A percentile compares a stretch with the other conserved stretches of the same genome.
Conservation (phyloP, 2,113 vertebrate genomes). For the Erythrolamprus reginae region DNA sequence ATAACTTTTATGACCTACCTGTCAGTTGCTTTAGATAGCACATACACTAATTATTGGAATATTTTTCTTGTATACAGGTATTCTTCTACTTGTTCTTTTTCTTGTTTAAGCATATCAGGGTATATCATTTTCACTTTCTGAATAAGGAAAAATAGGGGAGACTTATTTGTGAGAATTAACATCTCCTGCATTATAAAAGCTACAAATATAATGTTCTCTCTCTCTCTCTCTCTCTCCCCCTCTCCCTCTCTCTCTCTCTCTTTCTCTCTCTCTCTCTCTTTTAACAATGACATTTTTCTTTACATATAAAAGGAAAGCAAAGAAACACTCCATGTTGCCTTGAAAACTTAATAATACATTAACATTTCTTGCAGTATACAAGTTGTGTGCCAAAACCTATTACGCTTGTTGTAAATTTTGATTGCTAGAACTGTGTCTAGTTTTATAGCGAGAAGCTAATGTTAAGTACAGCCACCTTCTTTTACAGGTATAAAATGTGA, state of each 20-base stretch:
- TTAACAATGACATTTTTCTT: slow-evolving; percentile 34
- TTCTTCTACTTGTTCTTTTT: slow-evolving; percentile 31
- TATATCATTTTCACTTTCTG: slow-evolving; percentile 71
- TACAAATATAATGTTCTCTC: slow-evolving; percentile 26
- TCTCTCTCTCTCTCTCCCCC: not conserved
- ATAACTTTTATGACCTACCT: slow-evolving; percentile 72
- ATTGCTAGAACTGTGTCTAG: slow-evolving; percentile 65
- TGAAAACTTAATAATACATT: slow-evolving; percentile 56
- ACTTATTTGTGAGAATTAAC: slow-evolving; percentile 67
- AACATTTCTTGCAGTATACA: slow-evolving; percentile 52
- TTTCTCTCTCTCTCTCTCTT: not conserved
- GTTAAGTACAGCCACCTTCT: slow-evolving; percentile 57
- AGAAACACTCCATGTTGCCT: slow-evolving; percentile 23
- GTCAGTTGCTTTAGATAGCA: slow-evolving; percentile 72
- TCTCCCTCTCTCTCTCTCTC: not conserved
- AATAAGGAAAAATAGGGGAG: slow-evolving; percentile 57
- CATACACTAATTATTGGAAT: slow-evolving; percentile 76
- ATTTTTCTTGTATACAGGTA: slow-evolving; percentile 72
- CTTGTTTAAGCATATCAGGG: slow-evolving; percentile 51
- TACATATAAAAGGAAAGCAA: slow-evolving; percentile 3
- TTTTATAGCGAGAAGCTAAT: slow-evolving; percentile 66
- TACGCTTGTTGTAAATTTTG: slow-evolving; percentile 68
- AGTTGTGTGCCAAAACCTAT: slow-evolving; percentile 68
- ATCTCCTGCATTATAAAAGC: slow-evolving; percentile 55
- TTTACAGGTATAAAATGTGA: slow-evolving; percentile 52